Conservation (phyloP, 2,888 invertebrate genomes). For the Cryptus viduatorius region DNA sequence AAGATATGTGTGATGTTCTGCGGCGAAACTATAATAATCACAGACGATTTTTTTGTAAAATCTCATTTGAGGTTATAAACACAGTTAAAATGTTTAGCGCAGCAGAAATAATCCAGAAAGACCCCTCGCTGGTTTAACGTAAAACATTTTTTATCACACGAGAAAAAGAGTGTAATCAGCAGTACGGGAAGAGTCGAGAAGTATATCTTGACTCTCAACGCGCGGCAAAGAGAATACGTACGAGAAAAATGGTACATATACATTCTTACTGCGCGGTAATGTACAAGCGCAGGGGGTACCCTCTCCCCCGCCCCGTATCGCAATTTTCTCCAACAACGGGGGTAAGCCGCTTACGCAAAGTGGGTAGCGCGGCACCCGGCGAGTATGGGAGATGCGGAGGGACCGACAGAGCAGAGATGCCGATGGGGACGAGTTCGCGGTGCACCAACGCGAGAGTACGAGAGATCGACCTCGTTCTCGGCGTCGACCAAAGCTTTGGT, state of each 20-base stretch:
- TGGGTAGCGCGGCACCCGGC: conserved; percentile 60
- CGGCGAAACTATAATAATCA: background rate
- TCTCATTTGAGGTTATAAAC: background rate
- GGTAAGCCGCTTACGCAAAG: conserved; percentile 80
- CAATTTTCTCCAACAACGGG: conserved; percentile 77
- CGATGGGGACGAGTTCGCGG: conserved; percentile 65
- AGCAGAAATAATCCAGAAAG: background rate
- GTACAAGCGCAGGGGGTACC: conserved; percentile 23
- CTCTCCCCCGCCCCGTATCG: conserved; percentile 62
- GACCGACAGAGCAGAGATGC: conserved; percentile 29
- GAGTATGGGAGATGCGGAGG: conserved; percentile 29
- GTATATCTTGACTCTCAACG: conserved; percentile 8
- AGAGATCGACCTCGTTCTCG: conserved; percentile 6
- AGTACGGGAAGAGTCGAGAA: conserved; percentile 6
- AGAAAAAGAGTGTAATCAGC: conserved; percentile 36
- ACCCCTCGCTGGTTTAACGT: background rate
- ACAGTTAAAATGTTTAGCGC: background rate
- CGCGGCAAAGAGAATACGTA: conserved; percentile 15
- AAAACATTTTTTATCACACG: conserved; percentile 6
- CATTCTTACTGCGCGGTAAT: conserved; percentile 28
- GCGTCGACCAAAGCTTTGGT: conserved; percentile 25
- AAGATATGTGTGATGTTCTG: no score
- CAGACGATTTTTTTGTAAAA: background rate
- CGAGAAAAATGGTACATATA: background rate
- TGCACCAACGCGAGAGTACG: background rate